A percentile compares a stretch with the other conserved stretches of the same genome.
These are phyloP conservation scores for Pteruthius melanotis DNA, from an alignment of 2,113 vertebrate genomes.

Conservation along the genomic window DNA sequence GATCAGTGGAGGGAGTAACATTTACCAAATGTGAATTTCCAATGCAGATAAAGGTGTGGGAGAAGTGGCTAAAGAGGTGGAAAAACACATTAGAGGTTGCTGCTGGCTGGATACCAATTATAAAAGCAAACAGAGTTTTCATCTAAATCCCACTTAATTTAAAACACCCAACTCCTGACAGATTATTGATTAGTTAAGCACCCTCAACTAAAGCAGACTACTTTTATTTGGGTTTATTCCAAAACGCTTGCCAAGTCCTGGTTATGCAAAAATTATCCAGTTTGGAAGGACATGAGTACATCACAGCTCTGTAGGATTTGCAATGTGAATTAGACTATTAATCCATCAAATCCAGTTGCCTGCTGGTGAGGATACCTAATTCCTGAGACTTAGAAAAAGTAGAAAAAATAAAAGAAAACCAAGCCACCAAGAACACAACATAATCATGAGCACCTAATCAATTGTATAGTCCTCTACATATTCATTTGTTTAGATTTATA, in stretches of 20 bases:
- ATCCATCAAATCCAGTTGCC: neutral
- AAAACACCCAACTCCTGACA: neutral
- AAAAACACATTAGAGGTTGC: neutral
- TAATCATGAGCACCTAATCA: neutral
- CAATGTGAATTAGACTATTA: neutral
- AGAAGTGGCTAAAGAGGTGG: neutral
- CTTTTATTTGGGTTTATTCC: neutral
- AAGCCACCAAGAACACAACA: neutral
- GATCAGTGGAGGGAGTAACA: neutral
- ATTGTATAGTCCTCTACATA: neutral
- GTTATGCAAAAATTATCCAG: neutral
- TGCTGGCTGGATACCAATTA: neutral
- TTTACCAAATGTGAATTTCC: neutral
- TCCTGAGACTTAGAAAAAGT: neutral
- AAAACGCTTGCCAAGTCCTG: neutral
- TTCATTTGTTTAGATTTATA: neutral
- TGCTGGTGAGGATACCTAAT: neutral
- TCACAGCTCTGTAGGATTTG: neutral
- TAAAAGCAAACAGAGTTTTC: neutral
- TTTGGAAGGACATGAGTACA: neutral
- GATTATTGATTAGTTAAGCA: neutral
- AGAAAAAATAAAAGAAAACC: neutral
- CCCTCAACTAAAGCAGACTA: neutral
- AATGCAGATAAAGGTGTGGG: neutral
- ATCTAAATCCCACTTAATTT: constrained; percentile 1